Evolutionary conservation across 2,797 vertebrate species (phyloP), one percentile per base, ranked within the genome.

Genomic region (Limnodromus scolopaceus): DNA sequence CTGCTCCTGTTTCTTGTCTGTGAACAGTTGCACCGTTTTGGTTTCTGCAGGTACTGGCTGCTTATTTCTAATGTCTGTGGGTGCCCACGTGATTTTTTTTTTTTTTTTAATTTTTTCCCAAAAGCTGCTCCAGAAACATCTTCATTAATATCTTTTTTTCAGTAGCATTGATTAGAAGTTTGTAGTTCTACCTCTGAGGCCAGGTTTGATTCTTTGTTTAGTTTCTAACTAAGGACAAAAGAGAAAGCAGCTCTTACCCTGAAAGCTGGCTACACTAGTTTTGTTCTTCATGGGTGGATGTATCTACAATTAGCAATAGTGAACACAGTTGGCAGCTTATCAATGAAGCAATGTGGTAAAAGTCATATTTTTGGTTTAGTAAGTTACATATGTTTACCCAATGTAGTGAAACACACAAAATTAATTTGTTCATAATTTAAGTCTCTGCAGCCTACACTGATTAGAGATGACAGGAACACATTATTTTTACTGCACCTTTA

Each of bases 141-240:
- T 51, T 84, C 38, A 43, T 90, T 9, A 80, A 43, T 83, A 20
- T 32, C 39, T 89, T 79, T 25, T 25, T 39, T 84, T 93, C 34
- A 75, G 60, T 94, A 71, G 66, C 76, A 49, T 34, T 60, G n/a
- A 12, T 81, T 48, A 78, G 55, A 86, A 84, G 45, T 69, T 53
- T 74, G 66, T 95, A 74, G 75, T 89, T 95, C 89, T 96, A 85
- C 72, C 89, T 97, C 89, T 2, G 22, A 96, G 78, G 81, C 57
- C 79, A 58, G 43, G 25, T 65, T 86, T 92, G 72, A 66, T 48
- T 86, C 65, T 60, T 27, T 87, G 12, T 83, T 94, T 71, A 75
- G 46, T 72, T 87, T 93, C 78, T 86, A 39, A 34, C 41, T 61
- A 22, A 92, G 46, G 74, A 30, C 28, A 54, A 43, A 94, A 72